Evolutionary conservation across 2,797 vertebrate species (phyloP), one percentile per base, ranked within the genome.

Genomic region (Pteropus rufus): DNA sequence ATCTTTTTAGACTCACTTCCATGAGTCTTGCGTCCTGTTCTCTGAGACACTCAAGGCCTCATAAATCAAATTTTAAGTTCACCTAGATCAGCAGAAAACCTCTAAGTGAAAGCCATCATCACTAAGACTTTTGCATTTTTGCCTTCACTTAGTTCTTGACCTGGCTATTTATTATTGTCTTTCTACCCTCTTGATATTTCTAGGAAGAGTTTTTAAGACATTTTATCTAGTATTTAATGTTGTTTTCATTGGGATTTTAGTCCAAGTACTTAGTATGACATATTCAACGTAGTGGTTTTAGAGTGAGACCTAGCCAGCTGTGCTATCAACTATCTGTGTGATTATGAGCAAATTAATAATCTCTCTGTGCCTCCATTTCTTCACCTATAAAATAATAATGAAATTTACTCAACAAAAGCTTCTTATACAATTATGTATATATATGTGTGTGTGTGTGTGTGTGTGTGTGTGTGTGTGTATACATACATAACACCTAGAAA

Each of bases 341-440:
- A 84, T 26, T 24, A 31, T 91, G 14, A 34, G 7, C 19, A 72
- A 65, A 4, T 77, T 49, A 44, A 5, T 92, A 46, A 76, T 93
- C 23, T 72, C 44, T 88, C 14, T 89, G 29, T 54, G 21, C 34
- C 24, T 76, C 10, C 6, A 26, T 69, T 92, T 65, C 2, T 69
- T 86, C n/a, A 67, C 12, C 60, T 93, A 31, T 52, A 54, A 80
- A 94, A 85, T 84, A 65, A 46, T 46, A 46, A 52, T 81, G 54
- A 49, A 62, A 94, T 3, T 3, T 91, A 54, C 10, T 79, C 31
- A 69, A 19, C 56, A 21, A 64, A 83, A 83, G 6, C 3, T 46
- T 82, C 31, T 21, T 34, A 44, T 60, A 5, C 77, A 31, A 34
- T 65, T 67, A 46, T 36, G 7, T 52, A 21, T 49, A 10, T 7